These are phyloP conservation scores for Forbesichthys agassizii DNA, from an alignment of 2,113 vertebrate species.

Conservation along the genomic window DNA sequence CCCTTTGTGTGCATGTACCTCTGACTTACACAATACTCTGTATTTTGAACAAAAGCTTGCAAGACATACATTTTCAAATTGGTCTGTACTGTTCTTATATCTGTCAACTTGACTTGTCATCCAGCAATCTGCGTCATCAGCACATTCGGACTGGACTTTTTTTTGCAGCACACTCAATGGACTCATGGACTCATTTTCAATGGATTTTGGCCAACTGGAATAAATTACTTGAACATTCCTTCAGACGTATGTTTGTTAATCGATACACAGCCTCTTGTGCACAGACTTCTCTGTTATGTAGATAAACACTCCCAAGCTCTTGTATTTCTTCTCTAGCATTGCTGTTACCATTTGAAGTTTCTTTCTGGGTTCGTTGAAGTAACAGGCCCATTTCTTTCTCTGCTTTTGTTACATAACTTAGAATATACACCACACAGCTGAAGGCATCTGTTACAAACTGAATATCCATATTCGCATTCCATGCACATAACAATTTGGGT, in stretches of 20 bases:
- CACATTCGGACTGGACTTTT: too few relatives aligned
- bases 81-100: constrained; percentile 12
- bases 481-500: not conserved
- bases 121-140: not conserved
- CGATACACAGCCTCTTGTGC: constrained; percentile 28
- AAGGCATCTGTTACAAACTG: constrained; percentile 15
- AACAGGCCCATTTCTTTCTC: constrained; percentile 19
- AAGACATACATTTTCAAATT: constrained; percentile 1
- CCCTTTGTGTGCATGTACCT: not conserved
- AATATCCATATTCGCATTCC: not conserved
- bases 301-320: constrained; percentile 18
- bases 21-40: constrained; percentile 2
- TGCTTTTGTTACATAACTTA: constrained; percentile 30
- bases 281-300: constrained; percentile 22
- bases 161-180: constrained; percentile 1
- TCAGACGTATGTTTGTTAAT: constrained; percentile 23
- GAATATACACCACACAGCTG: constrained; percentile 19
- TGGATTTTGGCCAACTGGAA: constrained; percentile 13
- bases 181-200: constrained; percentile 1
- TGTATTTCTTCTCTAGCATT: constrained; percentile 14
- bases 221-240: constrained; percentile 14
- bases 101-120: constrained; percentile 19
- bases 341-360: not conserved
- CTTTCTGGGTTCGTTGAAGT: not conserved
- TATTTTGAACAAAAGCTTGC: constrained; percentile 3